Percentiles rank a stretch among this genome's conserved stretches.
These are phyloP conservation scores for Odocoileus virginianus DNA, from an alignment of 2,113 vertebrate species.

Conservation along the genomic window DNA sequence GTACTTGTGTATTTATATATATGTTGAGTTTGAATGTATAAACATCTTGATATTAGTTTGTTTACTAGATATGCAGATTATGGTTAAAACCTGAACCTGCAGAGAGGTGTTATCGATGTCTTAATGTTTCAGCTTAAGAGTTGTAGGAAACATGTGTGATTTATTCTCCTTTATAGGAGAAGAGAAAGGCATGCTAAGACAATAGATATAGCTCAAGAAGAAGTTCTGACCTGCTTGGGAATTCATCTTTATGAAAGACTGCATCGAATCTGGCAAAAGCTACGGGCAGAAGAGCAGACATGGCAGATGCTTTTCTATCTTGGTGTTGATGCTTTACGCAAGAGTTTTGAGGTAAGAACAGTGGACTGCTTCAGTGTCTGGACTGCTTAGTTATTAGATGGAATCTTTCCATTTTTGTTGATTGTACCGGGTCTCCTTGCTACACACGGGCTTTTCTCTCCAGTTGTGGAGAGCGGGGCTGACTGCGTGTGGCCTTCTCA, in stretches of 20 bases:
- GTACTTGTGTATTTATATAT: background rate
- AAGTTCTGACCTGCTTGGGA: slow-evolving; percentile 96
- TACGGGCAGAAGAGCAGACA: slow-evolving; percentile 95
- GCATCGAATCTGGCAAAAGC: slow-evolving; percentile 97
- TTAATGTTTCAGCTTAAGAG: slow-evolving; percentile 25
- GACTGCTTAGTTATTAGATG: background rate
- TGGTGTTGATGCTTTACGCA: slow-evolving; percentile 93
- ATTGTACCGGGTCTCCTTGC: background rate
- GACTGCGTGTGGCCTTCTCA: background rate
- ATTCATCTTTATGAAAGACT: slow-evolving; percentile 96
- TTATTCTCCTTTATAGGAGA: slow-evolving; percentile 79
- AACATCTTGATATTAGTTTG: background rate
- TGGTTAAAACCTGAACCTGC: slow-evolving; percentile 39
- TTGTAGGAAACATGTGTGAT: slow-evolving; percentile 6
- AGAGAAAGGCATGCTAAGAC: slow-evolving; percentile 98
- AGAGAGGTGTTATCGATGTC: background rate
- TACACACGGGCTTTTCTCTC: background rate
- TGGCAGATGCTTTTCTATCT: slow-evolving; percentile 98
- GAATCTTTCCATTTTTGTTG: background rate
- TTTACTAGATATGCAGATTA: background rate
- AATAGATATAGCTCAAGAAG: slow-evolving; percentile 97
- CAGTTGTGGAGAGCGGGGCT: too few species aligned
- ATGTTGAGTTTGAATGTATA: background rate
- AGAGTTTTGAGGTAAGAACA: slow-evolving; percentile 92
- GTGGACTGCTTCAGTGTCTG: background rate